phyloP scores from a whole-genome alignment of 2,888 invertebrate species.

The Pollenia angustigena region DNA sequence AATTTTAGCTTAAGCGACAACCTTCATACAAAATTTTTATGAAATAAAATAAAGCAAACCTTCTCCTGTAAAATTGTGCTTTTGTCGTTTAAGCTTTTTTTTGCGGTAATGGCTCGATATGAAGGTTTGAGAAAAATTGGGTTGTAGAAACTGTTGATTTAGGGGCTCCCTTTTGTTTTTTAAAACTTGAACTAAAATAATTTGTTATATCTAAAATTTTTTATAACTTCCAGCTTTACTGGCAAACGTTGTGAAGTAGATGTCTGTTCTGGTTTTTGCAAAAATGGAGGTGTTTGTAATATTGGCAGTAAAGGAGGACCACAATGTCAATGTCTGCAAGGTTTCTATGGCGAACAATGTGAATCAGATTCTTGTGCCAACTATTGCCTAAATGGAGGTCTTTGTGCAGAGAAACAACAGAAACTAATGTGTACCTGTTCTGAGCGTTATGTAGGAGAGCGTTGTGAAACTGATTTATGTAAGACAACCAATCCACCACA shows the following conservation, averaged over 20 bases:
- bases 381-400: constrained; percentile 86
- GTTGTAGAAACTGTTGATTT: no score
- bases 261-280: constrained; percentile 86
- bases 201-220: background rate
- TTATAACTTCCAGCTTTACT: constrained; percentile 77
- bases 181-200: background rate
- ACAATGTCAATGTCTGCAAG: constrained; percentile 80
- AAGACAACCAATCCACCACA: constrained; percentile 82
- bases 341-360: constrained; percentile 85
- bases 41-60: no score
- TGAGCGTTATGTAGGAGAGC: constrained; percentile 81
- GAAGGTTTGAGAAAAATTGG: no score
- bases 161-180: no score
- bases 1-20: no score
- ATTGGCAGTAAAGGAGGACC: constrained; percentile 82
- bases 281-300: constrained; percentile 85
- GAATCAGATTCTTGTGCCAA: constrained; percentile 85
- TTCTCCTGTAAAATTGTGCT: no score
- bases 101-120: no score
- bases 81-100: no score
- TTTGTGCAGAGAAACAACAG: constrained; percentile 79
- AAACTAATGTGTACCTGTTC: constrained; percentile 81
- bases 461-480: constrained; percentile 86
- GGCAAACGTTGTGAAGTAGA: constrained; percentile 87
- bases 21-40: no score